phyloP scores from a whole-genome alignment of 2,113 vertebrate species.

The Falco punctatus region DNA sequence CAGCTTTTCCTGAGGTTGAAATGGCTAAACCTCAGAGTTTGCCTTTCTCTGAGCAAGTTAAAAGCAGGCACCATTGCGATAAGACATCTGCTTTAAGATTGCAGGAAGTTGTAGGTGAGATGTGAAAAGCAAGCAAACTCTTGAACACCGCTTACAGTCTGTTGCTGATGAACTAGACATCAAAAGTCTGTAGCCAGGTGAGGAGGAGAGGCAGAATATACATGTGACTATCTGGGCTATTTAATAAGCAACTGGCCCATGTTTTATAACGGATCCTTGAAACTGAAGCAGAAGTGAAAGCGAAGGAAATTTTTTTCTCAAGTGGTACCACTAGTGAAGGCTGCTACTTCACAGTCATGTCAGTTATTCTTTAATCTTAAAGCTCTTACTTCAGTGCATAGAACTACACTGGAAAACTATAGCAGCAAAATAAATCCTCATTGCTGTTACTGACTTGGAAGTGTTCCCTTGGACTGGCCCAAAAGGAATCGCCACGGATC shows the following conservation, averaged over 20 bases:
- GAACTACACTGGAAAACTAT: background rate
- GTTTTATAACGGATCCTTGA: background rate
- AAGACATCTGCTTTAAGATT: background rate
- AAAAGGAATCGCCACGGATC: background rate
- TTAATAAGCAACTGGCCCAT: background rate
- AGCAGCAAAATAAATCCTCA: background rate
- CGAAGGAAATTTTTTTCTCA: too few relatives aligned
- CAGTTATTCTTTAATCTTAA: background rate
- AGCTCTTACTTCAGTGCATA: background rate
- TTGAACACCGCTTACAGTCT: background rate
- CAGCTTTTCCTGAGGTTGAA: background rate
- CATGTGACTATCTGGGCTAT: background rate
- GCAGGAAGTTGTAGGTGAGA: background rate
- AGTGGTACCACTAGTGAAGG: background rate
- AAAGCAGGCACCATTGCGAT: fast-evolving
- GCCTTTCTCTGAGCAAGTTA: background rate
- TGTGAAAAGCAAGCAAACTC: background rate
- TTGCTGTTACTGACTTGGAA: background rate
- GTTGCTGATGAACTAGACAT: background rate
- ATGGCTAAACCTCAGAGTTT: background rate
- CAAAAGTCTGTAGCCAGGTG: background rate
- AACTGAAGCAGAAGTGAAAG: background rate
- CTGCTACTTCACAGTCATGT: background rate
- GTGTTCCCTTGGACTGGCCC: background rate
- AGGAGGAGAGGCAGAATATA: background rate